A percentile compares a stretch with the other conserved stretches of the same genome.
These are phyloP conservation scores for Aulostomus chinensis DNA, from an alignment of 2,797 vertebrate genomes.

Conservation along the genomic window DNA sequence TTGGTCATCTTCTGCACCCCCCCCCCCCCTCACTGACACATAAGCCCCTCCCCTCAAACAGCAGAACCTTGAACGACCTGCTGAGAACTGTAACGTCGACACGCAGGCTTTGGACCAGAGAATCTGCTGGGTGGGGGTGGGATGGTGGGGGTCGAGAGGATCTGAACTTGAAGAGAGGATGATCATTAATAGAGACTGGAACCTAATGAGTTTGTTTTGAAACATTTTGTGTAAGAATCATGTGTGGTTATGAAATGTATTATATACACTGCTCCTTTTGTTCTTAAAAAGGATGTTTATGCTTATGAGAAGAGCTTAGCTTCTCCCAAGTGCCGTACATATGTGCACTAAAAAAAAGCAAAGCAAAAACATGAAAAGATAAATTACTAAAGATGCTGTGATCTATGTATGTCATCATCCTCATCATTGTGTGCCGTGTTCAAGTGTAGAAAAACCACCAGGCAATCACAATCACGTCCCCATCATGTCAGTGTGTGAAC, in stretches of 20 bases:
- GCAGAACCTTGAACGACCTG: constrained; percentile 41
- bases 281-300: constrained; percentile 82
- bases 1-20: constrained; percentile 58
- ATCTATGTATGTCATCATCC: constrained; percentile 77
- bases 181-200: constrained; percentile 65
- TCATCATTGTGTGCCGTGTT: constrained; percentile 74
- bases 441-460: constrained; percentile 63
- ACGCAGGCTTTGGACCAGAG: constrained; percentile 20
- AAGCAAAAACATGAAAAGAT: constrained; percentile 70
- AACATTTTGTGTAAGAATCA: constrained; percentile 78
- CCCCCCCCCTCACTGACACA: constrained; percentile 16
- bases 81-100: constrained; percentile 46
- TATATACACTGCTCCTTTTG: constrained; percentile 83
- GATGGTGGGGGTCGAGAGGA: neutral
- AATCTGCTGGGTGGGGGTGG: constrained; percentile 5
- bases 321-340: constrained; percentile 78
- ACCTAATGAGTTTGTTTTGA: constrained; percentile 64
- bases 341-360: constrained; percentile 79
- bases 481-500: constrained; percentile 36
- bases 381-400: constrained; percentile 83
- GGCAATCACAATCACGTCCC: constrained; percentile 65
- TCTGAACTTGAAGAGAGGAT: constrained; percentile 51
- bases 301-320: constrained; percentile 78
- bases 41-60: constrained; percentile 12
- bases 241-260: constrained; percentile 82